Percentiles rank a stretch among this genome's conserved stretches.
phyloP scores from a whole-genome alignment of 2,888 invertebrate genomes.

The Mayetiola destructor region DNA sequence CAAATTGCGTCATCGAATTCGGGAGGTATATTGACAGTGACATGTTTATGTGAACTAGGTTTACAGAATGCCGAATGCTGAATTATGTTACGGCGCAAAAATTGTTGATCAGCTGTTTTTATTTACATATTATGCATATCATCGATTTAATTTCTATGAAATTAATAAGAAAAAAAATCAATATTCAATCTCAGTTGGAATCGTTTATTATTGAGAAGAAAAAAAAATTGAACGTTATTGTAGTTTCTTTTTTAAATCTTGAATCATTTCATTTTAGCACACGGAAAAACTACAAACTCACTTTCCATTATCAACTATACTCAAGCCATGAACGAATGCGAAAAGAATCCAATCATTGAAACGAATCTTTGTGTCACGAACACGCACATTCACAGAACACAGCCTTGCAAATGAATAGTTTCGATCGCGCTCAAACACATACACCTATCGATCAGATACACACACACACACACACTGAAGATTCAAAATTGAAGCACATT shows the following conservation, averaged over 20 bases:
- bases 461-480: too few relatives aligned
- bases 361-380: not conserved
- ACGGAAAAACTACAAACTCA: not conserved
- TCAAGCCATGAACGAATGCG: too few relatives aligned
- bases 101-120: not conserved
- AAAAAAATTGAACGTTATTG: not conserved
- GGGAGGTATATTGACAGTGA: not conserved
- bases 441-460: too few relatives aligned
- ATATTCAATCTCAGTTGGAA: too few relatives aligned
- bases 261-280: not conserved
- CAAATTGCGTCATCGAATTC: too few relatives aligned
- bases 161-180: not conserved
- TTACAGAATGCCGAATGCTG: not conserved
- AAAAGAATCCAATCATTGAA: not conserved
- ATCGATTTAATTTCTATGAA: not conserved
- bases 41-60: not conserved
- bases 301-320: not conserved
- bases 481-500: too few relatives aligned
- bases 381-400: not conserved
- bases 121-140: not conserved
- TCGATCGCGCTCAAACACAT: too few relatives aligned
- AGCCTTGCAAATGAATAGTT: too few relatives aligned
- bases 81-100: too few relatives aligned
- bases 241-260: not conserved
- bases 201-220: not conserved